A percentile compares a stretch with the other conserved stretches of the same genome.
phyloP scores from a whole-genome alignment of 2,113 vertebrate genomes.

The Alethe diademata region DNA sequence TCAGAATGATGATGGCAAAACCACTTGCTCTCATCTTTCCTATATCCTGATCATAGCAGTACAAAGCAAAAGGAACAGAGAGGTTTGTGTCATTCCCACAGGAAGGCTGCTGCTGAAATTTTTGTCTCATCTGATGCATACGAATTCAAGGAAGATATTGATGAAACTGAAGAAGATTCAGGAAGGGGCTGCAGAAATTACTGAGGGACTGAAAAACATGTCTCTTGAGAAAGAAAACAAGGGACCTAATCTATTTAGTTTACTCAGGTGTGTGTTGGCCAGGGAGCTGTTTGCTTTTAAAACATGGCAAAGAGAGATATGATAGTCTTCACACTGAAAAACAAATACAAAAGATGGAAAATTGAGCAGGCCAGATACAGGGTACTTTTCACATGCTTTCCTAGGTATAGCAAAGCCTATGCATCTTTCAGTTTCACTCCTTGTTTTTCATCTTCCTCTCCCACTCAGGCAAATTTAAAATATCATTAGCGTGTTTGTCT shows the following conservation, averaged over 20 bases:
- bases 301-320: not conserved
- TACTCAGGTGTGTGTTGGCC: not conserved
- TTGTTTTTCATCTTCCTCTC: not conserved
- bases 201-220: not conserved
- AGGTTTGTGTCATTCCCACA: not conserved
- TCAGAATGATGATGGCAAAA: not conserved
- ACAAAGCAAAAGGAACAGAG: not conserved
- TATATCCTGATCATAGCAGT: not conserved
- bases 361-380: accelerated
- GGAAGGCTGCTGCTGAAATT: not conserved
- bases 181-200: not conserved
- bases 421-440: not conserved
- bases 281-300: not conserved
- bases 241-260: not conserved
- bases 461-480: not conserved
- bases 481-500: not conserved
- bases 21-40: not conserved
- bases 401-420: not conserved
- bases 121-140: not conserved
- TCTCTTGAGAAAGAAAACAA: not conserved
- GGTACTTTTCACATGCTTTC: not conserved
- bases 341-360: not conserved
- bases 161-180: not conserved
- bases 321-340: not conserved
- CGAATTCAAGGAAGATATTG: not conserved